Percentiles rank a stretch among this genome's conserved stretches.
These are phyloP conservation scores for Syngnathus floridae DNA, from an alignment of 2,113 vertebrate species.

Conservation along the genomic window DNA sequence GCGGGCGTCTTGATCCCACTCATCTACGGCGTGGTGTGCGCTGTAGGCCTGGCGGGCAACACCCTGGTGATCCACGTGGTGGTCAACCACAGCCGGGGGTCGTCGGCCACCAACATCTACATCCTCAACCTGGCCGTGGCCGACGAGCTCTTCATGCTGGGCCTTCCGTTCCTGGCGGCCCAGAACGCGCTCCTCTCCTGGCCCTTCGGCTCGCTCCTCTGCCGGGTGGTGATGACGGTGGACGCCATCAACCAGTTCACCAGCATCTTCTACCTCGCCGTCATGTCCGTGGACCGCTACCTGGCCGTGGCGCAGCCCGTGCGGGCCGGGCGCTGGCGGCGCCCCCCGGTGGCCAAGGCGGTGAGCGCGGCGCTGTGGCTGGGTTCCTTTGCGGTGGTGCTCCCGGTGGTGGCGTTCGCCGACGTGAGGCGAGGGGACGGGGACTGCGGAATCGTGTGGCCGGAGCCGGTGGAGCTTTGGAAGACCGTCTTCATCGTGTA, in stretches of 20 bases:
- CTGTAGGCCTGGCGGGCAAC: slow-evolving; percentile 85
- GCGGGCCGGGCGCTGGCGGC: slow-evolving; percentile 84
- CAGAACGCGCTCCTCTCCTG: slow-evolving; percentile 91
- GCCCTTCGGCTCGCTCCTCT: slow-evolving; percentile 93
- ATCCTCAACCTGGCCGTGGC: slow-evolving; percentile 92
- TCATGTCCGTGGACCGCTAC: slow-evolving; percentile 94
- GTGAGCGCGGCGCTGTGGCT: slow-evolving; percentile 85
- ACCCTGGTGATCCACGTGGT: slow-evolving; percentile 90
- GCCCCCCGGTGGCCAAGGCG: slow-evolving; percentile 78
- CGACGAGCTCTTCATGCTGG: slow-evolving; percentile 94
- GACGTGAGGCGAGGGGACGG: slow-evolving; percentile 81
- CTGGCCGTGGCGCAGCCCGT: slow-evolving; percentile 88
- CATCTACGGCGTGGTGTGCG: slow-evolving; percentile 85
- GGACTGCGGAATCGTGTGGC: slow-evolving; percentile 92
- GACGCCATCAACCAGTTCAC: slow-evolving; percentile 97
- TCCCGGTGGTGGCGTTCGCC: slow-evolving; percentile 88
- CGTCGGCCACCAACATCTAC: slow-evolving; percentile 90
- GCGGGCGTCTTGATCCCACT: slow-evolving; percentile 82
- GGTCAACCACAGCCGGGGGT: slow-evolving; percentile 78
- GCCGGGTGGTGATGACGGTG: slow-evolving; percentile 90
- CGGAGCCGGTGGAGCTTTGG: slow-evolving; percentile 84
- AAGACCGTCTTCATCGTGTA: slow-evolving; percentile 86
- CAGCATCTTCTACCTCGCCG: slow-evolving; percentile 94
- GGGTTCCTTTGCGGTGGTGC: slow-evolving; percentile 83
- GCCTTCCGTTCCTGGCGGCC: slow-evolving; percentile 86